These are phyloP conservation scores for Blomia tropicalis DNA, from an alignment of 2,888 invertebrate genomes.

Conservation along the genomic window DNA sequence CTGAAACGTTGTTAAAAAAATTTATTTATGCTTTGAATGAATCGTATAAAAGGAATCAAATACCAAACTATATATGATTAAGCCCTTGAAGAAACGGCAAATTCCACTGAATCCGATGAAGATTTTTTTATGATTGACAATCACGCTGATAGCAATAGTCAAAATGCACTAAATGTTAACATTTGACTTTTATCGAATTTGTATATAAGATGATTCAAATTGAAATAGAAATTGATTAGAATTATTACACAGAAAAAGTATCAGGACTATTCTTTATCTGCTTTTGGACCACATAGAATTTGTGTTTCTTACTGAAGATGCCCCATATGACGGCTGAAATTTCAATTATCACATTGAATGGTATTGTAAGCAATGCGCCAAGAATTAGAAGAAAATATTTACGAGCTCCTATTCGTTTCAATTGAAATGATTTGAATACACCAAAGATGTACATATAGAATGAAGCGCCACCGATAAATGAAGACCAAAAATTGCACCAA, in stretches of 20 bases:
- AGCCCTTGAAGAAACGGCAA: too few relatives aligned
- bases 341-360: slow-evolving; percentile 81
- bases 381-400: slow-evolving; percentile 61
- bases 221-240: too few relatives aligned
- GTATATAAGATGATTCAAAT: too few relatives aligned
- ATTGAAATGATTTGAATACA: slow-evolving; percentile 83
- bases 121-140: too few relatives aligned
- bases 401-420: slow-evolving; percentile 63
- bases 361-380: slow-evolving; percentile 75
- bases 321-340: slow-evolving; percentile 91
- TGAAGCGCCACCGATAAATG: slow-evolving; percentile 79
- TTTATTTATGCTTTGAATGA: too few relatives aligned
- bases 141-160: too few relatives aligned
- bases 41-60: too few relatives aligned
- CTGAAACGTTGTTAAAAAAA: too few relatives aligned
- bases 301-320: slow-evolving; percentile 78
- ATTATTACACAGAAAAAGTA: background rate
- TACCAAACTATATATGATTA: too few relatives aligned
- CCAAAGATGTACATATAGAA: slow-evolving; percentile 97
- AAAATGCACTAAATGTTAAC: too few relatives aligned
- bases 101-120: too few relatives aligned
- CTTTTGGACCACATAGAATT: slow-evolving; percentile 92
- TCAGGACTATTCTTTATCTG: slow-evolving; percentile 40
- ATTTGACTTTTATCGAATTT: too few relatives aligned
- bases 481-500: slow-evolving; percentile 65